Evolutionary conservation across 2,797 vertebrate species (phyloP), one percentile per base, ranked within the genome.

Genomic region (Octomys mimax): DNA sequence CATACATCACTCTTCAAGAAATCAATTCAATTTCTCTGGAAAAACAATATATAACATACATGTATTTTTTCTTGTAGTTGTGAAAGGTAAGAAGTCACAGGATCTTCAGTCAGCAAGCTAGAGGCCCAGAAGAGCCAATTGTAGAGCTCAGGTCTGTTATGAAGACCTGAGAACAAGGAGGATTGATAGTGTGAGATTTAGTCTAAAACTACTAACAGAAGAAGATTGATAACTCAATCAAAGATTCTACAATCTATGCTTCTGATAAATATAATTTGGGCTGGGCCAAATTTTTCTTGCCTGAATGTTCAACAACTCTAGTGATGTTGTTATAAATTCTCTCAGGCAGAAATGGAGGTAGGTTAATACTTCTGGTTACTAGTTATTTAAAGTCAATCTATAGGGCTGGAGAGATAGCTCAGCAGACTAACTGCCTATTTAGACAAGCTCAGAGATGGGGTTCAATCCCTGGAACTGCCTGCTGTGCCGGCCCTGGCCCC

Each of bases 271-370:
- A 5, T 57, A 85, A 19, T 0, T 19, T 95, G 71, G 16, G 31
- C 22, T 22, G 1, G 52, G 22, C 19, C 22, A 61, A 94, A 82
- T 68, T 93, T 61, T 89, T 87, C n/a, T 89, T 91, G 81, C 33
- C 16, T 81, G 12, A 75, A 39, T 36, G 10, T 61, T 96, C 14
- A 94, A 28, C 75, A 94, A 62, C 62, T 91, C 31, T 82, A 33
- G 54, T 28, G 6, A 93, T 33, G 16, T 52, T 68, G 59, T 62
- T 80, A 71, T 7, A 81, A 70, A 92, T 24, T 22, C 3, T 80
- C 19, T 21, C 11, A 61, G 59, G 28, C 49, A 89, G 78, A 94
- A 91, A 87, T 86, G 88, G 77, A 87, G 95, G 70, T 26, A 80
- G 28, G 14, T 75, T 92, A 79, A 46, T 68, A 57, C 73, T 85